Conservation (phyloP, 1,140 invertebrate species). For the Drosophila pruinosa region DNA sequence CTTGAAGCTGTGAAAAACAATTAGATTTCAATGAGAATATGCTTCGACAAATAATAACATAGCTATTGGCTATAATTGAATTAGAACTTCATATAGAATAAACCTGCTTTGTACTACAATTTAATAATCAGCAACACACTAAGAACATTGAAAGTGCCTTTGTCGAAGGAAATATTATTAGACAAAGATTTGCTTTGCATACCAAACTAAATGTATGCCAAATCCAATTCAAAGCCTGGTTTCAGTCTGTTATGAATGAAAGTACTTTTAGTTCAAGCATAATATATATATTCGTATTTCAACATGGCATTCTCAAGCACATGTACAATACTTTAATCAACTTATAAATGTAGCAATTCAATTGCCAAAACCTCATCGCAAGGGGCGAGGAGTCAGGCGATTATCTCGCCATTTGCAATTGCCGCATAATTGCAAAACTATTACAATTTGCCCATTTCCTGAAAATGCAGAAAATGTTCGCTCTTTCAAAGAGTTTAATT, state of each 20-base stretch:
- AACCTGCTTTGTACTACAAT: no score
- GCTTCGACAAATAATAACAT: no score
- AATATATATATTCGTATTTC: not conserved
- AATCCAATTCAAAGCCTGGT: not conserved
- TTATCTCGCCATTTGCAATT: conserved; percentile 43
- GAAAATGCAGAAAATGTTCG: conserved; percentile 28
- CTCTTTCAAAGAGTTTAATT: conserved; percentile 66
- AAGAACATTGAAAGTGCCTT: no score
- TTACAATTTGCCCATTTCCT: conserved; percentile 66
- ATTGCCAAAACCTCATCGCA: conserved; percentile 9
- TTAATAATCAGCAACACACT: no score
- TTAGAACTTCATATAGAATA: no score
- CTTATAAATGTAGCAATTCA: not conserved
- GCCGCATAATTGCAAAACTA: conserved; percentile 71
- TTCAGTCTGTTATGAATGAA: not conserved
- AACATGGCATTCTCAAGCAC: not conserved
- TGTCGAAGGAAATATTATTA: not conserved
- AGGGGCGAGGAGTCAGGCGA: conserved; percentile 1
- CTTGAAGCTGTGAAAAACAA: not conserved
- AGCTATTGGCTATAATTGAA: no score
- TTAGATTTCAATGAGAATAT: not conserved
- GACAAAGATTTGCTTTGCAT: not conserved
- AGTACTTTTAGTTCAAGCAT: not conserved
- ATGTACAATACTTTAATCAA: not conserved
- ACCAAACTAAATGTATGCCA: not conserved